Conservation (phyloP, 2,888 invertebrate genomes). For the Amphipoea lucens region DNA sequence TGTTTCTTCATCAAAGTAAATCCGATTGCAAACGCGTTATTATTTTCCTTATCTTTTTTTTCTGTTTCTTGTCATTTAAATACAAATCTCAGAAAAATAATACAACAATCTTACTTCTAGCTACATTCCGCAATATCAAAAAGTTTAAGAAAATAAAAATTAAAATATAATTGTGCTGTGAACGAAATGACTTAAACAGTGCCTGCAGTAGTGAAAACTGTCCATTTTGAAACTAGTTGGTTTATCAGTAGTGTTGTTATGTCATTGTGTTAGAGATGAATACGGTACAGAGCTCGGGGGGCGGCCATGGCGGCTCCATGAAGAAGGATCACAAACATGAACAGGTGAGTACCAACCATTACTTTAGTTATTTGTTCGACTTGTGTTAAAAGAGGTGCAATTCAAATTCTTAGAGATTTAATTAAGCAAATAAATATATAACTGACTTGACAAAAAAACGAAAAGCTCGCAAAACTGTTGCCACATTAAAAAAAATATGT, state of each 20-base stretch:
- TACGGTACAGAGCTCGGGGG: constrained; percentile 92
- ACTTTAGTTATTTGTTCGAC: neutral
- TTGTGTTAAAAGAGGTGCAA: neutral
- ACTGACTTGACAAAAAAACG: neutral
- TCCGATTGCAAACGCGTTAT: constrained; percentile 30
- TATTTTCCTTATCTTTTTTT: constrained; percentile 21
- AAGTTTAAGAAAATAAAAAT: neutral
- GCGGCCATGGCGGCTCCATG: constrained; percentile 90
- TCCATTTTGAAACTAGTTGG: constrained; percentile 80
- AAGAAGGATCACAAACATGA: constrained; percentile 91
- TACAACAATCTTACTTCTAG: neutral
- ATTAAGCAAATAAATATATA: neutral
- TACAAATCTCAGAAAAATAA: neutral
- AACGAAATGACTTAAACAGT: constrained; percentile 77
- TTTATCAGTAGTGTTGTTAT: constrained; percentile 60
- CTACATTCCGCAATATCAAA: constrained; percentile 1
- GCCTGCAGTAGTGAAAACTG: constrained; percentile 81
- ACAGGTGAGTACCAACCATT: constrained; percentile 78
- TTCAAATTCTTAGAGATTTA: neutral
- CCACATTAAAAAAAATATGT: neutral
- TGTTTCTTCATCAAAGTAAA: constrained; percentile 10
- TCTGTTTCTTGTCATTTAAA: neutral
- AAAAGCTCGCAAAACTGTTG: neutral
- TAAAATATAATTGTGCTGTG: constrained; percentile 72
- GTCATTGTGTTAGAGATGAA: constrained; percentile 86